A percentile compares a stretch with the other conserved stretches of the same genome.
Conservation (phyloP, 1,140 invertebrate species). For the Drosophila athabasca region DNA sequence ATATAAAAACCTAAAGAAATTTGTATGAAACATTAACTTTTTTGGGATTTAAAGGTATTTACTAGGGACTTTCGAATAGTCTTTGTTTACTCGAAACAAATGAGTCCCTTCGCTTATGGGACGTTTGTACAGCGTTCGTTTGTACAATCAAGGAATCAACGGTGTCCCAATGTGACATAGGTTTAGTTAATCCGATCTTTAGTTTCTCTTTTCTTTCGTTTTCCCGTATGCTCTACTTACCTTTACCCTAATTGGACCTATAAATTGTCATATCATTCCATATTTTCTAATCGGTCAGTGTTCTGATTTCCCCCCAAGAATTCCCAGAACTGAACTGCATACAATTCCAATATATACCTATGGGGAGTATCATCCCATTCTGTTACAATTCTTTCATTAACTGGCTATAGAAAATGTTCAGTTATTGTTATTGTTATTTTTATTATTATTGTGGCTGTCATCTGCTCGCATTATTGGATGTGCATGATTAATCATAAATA, state of each 20-base stretch:
- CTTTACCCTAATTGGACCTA: constrained; percentile 2
- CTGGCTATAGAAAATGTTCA: constrained; percentile 20
- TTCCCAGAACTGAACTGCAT: constrained; percentile 36
- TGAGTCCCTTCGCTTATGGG: too few relatives aligned
- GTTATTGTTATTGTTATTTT: constrained; percentile 2
- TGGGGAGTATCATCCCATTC: constrained; percentile 5
- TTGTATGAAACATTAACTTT: too few relatives aligned
- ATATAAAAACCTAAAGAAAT: too few relatives aligned
- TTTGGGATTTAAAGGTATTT: too few relatives aligned
- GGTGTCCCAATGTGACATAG: too few relatives aligned
- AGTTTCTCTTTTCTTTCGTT: too few relatives aligned
- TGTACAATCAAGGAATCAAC: too few relatives aligned
- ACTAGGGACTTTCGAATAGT: too few relatives aligned
- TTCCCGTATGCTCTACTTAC: background rate
- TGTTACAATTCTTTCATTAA: constrained; percentile 36
- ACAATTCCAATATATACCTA: constrained; percentile 25
- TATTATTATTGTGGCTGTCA: constrained; percentile 15
- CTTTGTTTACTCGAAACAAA: too few relatives aligned
- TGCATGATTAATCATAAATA: constrained; percentile 76
- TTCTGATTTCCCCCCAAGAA: constrained; percentile 28
- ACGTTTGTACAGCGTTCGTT: background rate
- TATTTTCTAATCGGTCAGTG: constrained; percentile 64
- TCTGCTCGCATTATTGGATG: constrained; percentile 32
- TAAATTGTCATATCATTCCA: constrained; percentile 21
- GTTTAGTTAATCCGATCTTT: too few relatives aligned